These are phyloP conservation scores for Gasterosteus nipponicus DNA, from an alignment of 2,113 vertebrate species.

Conservation along the genomic window DNA sequence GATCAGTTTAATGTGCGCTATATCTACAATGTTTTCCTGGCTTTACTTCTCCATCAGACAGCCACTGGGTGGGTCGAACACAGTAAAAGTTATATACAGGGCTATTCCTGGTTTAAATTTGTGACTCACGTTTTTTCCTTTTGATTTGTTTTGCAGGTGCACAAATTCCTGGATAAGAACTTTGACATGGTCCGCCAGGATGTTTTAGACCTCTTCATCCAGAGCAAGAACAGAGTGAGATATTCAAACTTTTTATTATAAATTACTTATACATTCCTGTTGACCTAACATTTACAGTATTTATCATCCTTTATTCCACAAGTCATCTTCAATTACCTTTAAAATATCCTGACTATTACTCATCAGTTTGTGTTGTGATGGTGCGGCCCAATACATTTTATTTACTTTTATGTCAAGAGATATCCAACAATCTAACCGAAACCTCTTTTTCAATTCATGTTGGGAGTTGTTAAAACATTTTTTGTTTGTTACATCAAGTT, in stretches of 20 bases:
- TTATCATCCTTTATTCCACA: neutral
- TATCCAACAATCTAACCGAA: too few relatives aligned
- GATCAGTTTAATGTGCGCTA: neutral
- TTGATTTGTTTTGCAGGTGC: slow-evolving; percentile 82
- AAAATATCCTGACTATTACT: slow-evolving; percentile 8
- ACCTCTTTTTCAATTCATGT: neutral
- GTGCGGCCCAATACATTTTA: neutral
- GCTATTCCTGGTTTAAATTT: neutral
- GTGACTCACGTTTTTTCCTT: neutral
- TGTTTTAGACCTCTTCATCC: slow-evolving; percentile 91
- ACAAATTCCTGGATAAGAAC: slow-evolving; percentile 98
- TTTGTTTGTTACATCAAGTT: neutral
- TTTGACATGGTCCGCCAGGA: slow-evolving; percentile 95
- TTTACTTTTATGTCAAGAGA: neutral
- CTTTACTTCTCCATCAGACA: too few relatives aligned
- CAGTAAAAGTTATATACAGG: neutral
- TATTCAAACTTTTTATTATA: neutral
- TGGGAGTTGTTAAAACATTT: neutral
- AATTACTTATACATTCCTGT: neutral
- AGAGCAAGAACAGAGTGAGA: slow-evolving; percentile 91
- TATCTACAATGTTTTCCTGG: neutral
- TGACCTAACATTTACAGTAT: neutral
- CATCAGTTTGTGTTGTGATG: neutral
- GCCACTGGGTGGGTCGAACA: neutral
- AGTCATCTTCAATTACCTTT: neutral